Evolutionary conservation across 2,888 invertebrate genomes (phyloP).

Genomic region (Rhorus exstirpatorius): DNA sequence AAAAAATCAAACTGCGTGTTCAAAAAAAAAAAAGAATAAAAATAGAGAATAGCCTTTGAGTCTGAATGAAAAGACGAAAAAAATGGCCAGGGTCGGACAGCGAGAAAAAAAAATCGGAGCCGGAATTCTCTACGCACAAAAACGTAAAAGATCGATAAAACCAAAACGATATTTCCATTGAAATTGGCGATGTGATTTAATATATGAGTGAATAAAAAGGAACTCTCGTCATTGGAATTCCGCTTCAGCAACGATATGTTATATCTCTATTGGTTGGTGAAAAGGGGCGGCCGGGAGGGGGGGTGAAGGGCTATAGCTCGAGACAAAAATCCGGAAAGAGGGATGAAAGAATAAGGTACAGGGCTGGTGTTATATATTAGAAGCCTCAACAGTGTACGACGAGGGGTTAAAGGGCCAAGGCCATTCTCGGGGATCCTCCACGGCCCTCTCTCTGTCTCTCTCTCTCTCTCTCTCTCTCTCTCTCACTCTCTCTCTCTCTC

Average conservation of each 20-base stretch:
- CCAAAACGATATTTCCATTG: conserved; percentile 24
- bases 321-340: conserved; percentile 56
- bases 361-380: too few species aligned
- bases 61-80: neutral
- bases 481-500: conserved; percentile 48
- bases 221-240: too few species aligned
- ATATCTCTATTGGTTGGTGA: neutral
- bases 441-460: conserved; percentile 34
- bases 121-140: too few species aligned
- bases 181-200: neutral
- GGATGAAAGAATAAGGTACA: conserved; percentile 36
- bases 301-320: neutral
- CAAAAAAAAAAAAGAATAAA: neutral
- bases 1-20: neutral
- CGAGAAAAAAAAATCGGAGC: too few species aligned
- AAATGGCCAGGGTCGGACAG: too few species aligned
- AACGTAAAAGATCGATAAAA: conserved; percentile 20
- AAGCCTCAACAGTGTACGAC: conserved; percentile 50
- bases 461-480: conserved; percentile 34
- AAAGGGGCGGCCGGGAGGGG: neutral
- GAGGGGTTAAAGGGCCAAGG: conserved; percentile 75
- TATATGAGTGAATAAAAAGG: conserved; percentile 1
- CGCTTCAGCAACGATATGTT: too few species aligned
- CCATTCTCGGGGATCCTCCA: conserved; percentile 62
- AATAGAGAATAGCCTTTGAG: too few species aligned